A percentile compares a stretch with the other conserved stretches of the same genome.
Conservation (phyloP, 2,797 vertebrate species). For the Mionectes olivaceus region DNA sequence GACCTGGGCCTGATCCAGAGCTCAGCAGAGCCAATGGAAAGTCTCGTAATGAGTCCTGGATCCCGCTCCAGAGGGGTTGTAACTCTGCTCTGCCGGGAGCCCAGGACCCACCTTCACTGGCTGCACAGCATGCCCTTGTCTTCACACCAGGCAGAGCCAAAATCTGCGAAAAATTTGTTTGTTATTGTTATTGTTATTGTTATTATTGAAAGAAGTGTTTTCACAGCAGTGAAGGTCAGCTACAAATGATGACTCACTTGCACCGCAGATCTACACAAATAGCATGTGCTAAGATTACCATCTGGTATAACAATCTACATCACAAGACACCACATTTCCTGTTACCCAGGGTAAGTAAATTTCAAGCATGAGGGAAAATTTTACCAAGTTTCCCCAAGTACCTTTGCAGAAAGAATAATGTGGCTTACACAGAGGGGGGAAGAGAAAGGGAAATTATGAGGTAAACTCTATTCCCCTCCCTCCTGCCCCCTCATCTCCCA, state of each 20-base stretch:
- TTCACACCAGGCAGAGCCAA: neutral
- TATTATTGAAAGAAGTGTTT: constrained; percentile 65
- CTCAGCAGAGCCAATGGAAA: constrained; percentile 44
- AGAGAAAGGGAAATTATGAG: constrained; percentile 76
- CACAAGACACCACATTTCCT: constrained; percentile 86
- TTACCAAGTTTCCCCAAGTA: constrained; percentile 86
- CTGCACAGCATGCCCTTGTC: neutral
- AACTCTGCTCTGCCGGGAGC: neutral
- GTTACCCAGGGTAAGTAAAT: constrained; percentile 84
- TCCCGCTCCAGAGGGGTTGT: neutral
- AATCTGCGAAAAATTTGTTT: neutral
- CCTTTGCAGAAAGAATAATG: constrained; percentile 81
- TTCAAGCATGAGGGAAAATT: constrained; percentile 86
- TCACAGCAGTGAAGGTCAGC: constrained; percentile 77
- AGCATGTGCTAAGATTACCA: constrained; percentile 83
- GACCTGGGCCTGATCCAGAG: constrained; percentile 32
- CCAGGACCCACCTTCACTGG: neutral
- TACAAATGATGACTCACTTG: constrained; percentile 79
- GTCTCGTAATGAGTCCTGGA: constrained; percentile 33
- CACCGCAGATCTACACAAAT: constrained; percentile 79
- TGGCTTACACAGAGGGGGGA: constrained; percentile 68
- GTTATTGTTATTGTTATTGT: constrained; percentile 61
- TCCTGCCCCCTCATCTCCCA: constrained; percentile 50
- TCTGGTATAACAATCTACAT: constrained; percentile 88
- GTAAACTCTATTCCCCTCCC: constrained; percentile 67